These are phyloP conservation scores for Alcis repandata DNA, from an alignment of 2,888 invertebrate species.

Conservation along the genomic window DNA sequence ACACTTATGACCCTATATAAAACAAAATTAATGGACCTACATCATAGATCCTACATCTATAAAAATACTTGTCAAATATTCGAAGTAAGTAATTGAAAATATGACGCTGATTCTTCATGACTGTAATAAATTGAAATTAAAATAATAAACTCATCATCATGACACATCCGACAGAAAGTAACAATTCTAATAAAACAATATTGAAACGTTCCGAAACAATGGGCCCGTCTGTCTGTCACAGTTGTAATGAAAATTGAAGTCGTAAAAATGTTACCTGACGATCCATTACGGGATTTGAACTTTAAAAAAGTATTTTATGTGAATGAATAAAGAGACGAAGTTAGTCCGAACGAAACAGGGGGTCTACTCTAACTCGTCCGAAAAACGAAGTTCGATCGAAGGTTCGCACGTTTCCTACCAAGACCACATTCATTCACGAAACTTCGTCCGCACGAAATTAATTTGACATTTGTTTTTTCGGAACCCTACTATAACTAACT, in stretches of 20 bases:
- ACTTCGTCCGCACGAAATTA: no score
- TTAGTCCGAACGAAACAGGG: no score
- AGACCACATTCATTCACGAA: no score
- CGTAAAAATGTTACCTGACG: constrained; percentile 29
- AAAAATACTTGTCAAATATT: background rate
- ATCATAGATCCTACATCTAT: no score
- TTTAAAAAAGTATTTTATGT: constrained; percentile 10
- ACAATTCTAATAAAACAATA: constrained; percentile 26
- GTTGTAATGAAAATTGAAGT: constrained; percentile 24
- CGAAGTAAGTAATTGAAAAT: background rate
- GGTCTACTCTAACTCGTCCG: no score
- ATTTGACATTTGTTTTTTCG: no score
- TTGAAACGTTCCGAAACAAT: constrained; percentile 19
- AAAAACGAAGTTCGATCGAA: no score
- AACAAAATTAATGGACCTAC: no score
- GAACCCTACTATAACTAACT: no score
- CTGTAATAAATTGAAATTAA: constrained; percentile 7
- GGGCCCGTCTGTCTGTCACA: constrained; percentile 7
- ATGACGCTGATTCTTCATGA: background rate
- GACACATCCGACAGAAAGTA: constrained; percentile 17
- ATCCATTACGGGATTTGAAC: constrained; percentile 16
- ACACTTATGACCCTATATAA: background rate
- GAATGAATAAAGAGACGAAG: background rate
- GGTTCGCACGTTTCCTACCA: no score
- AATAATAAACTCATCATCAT: constrained; percentile 5